A percentile compares a stretch with the other conserved stretches of the same genome.
phyloP scores from a whole-genome alignment of 2,888 invertebrate species.

The Cetonia aurata region DNA sequence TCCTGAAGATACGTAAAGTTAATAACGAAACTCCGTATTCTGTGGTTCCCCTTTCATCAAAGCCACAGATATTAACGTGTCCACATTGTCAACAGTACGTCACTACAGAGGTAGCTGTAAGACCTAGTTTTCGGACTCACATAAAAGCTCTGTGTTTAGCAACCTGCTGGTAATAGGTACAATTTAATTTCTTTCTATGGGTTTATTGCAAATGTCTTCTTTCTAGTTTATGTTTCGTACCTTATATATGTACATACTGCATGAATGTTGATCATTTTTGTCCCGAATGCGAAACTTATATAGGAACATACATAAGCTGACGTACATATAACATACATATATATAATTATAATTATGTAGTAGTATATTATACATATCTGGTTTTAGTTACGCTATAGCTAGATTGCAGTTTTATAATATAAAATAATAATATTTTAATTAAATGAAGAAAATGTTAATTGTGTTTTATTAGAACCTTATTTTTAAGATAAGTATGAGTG shows the following conservation, averaged over 20 bases:
- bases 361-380: too few species aligned
- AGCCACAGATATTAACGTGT: constrained; percentile 63
- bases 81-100: constrained; percentile 67
- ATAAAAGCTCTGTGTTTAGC: constrained; percentile 67
- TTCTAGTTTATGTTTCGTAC: constrained; percentile 53
- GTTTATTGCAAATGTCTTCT: background rate
- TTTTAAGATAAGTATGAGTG: too few species aligned
- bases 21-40: constrained; percentile 49
- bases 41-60: constrained; percentile 60
- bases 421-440: too few species aligned
- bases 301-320: constrained; percentile 53
- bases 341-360: too few species aligned
- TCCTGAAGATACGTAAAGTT: constrained; percentile 44
- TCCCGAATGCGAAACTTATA: constrained; percentile 54
- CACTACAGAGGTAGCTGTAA: constrained; percentile 63
- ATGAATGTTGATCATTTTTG: constrained; percentile 56
- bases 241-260: constrained; percentile 52
- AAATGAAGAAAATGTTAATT: too few species aligned
- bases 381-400: too few species aligned
- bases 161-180: constrained; percentile 62
- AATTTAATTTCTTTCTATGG: background rate
- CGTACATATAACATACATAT: background rate
- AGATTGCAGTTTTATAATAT: too few species aligned
- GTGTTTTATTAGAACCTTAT: too few species aligned
- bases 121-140: constrained; percentile 67